Percentiles rank a stretch among this genome's conserved stretches.
These are phyloP conservation scores for Cliona cf. orientalis DNA, from an alignment of 37 sponge, comb jelly and placozoan species.

Conservation along the genomic window DNA sequence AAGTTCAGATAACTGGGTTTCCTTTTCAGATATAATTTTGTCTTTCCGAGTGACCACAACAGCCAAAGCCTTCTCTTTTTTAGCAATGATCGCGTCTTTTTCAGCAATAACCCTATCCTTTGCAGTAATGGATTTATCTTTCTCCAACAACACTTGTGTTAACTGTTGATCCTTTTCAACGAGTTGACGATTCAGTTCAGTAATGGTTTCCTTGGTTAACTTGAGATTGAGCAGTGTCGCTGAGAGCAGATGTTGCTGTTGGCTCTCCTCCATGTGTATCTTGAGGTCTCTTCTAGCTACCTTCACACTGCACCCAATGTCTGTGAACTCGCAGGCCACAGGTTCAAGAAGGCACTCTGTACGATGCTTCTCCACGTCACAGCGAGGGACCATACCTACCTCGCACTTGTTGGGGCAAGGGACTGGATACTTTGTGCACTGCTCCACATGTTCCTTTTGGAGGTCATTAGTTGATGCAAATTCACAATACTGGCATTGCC, in stretches of 20 bases:
- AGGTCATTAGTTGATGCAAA: not conserved
- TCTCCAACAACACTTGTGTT: not conserved
- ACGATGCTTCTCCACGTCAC: slow-evolving; percentile 17
- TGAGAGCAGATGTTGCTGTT: slow-evolving; percentile 10
- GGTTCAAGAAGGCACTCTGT: slow-evolving; percentile 32
- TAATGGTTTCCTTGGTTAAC: not conserved
- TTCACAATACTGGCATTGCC: slow-evolving; percentile 28
- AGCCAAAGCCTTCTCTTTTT: no score
- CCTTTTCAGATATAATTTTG: no score
- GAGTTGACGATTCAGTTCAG: not conserved
- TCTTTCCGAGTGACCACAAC: no score
- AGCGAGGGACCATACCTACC: slow-evolving; percentile 6
- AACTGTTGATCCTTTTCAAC: not conserved
- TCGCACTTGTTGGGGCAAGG: slow-evolving; percentile 36
- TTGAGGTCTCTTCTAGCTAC: slow-evolving; percentile 4
- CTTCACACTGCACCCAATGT: slow-evolving; percentile 21
- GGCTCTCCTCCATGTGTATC: slow-evolving; percentile 18
- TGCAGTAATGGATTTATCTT: no score
- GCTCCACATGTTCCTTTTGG: slow-evolving; percentile 2
- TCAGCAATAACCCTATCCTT: no score
- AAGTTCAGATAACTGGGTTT: no score
- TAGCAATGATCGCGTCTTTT: no score
- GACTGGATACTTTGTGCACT: slow-evolving; percentile 18
- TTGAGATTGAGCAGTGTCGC: slow-evolving; percentile 1
- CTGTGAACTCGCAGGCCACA: slow-evolving; percentile 36